phyloP scores from a whole-genome alignment of 2,113 vertebrate genomes.

The Peromyscus maniculatus region DNA sequence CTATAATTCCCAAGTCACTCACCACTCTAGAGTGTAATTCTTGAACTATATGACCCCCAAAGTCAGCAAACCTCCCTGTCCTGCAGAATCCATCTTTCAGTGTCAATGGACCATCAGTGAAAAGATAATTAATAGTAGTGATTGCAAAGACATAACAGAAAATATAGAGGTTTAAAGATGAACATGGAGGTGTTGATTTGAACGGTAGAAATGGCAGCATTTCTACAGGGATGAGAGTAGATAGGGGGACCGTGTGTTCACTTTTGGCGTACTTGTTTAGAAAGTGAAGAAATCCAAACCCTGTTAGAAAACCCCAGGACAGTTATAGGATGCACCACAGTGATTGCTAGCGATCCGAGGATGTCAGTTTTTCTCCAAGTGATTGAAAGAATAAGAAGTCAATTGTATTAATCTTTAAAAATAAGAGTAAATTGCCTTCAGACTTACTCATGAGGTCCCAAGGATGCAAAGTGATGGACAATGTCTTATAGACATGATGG shows the following conservation, averaged over 20 bases:
- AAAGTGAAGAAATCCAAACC: background rate
- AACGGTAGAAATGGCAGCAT: background rate
- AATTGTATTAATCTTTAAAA: slow-evolving; percentile 19
- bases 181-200: background rate
- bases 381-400: background rate
- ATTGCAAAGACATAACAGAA: background rate
- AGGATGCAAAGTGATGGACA: background rate
- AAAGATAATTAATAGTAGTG: background rate
- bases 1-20: background rate
- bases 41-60: background rate
- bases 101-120: background rate
- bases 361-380: slow-evolving; percentile 3
- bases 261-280: too few species aligned
- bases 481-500: background rate
- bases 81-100: background rate
- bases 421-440: background rate
- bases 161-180: background rate
- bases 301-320: background rate
- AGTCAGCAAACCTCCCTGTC: background rate
- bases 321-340: background rate
- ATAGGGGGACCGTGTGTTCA: rapidly evolving
- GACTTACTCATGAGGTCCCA: background rate
- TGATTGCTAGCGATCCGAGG: slow-evolving; percentile 11
- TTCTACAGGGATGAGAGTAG: background rate
- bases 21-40: background rate